A percentile compares a stretch with the other conserved stretches of the same genome.
phyloP scores from a whole-genome alignment of 35 echinoderm and acorn worm species.

The Nesometra sesokonis region DNA sequence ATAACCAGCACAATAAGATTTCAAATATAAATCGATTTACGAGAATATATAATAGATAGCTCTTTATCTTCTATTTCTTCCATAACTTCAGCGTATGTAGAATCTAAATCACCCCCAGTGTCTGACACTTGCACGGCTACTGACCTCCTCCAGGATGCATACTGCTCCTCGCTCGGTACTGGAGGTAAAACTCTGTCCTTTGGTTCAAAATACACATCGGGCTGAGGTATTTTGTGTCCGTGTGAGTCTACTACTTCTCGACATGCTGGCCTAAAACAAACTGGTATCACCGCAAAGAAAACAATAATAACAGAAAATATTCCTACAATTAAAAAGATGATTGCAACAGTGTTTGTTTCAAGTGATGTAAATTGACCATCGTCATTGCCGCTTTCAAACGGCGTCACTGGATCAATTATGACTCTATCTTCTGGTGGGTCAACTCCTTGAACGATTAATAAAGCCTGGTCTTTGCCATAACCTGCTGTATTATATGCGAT shows the following conservation, averaged over 20 bases:
- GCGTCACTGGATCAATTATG: background rate
- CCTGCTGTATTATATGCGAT: background rate
- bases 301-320: background rate
- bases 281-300: background rate
- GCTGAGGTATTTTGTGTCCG: background rate
- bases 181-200: background rate
- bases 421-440: background rate
- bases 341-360: background rate
- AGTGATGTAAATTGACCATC: background rate
- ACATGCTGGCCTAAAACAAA: background rate
- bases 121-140: background rate
- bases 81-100: background rate
- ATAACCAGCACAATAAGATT: background rate
- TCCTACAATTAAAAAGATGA: background rate
- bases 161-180: background rate
- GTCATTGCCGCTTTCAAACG: background rate
- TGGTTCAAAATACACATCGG: background rate
- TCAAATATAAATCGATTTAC: background rate
- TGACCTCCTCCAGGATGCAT: background rate
- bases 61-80: background rate
- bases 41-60: background rate
- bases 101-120: background rate
- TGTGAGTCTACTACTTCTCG: background rate
- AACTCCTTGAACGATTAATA: background rate
- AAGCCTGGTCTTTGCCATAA: background rate